phyloP scores from a whole-genome alignment of 2,888 invertebrate species.

The Drosophila paracracens region DNA sequence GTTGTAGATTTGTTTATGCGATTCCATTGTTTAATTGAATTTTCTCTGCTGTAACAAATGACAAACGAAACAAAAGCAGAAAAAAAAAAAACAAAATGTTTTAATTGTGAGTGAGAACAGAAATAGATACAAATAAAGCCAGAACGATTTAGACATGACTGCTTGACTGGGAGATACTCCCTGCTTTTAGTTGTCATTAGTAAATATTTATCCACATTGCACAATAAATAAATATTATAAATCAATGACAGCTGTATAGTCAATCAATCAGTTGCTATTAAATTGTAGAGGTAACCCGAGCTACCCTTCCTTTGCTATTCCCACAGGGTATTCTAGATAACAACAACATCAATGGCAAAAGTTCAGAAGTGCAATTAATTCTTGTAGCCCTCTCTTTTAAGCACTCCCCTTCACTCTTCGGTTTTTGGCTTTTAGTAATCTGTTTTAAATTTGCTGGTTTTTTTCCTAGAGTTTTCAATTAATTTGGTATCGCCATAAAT shows the following conservation, averaged over 20 bases:
- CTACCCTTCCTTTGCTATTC: not conserved
- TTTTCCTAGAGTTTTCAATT: constrained; percentile 36
- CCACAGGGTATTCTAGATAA: constrained; percentile 17
- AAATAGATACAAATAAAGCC: not conserved
- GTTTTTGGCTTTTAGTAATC: constrained; percentile 22
- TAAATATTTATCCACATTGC: not conserved
- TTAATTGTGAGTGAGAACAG: constrained; percentile 16
- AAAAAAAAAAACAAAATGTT: constrained; percentile 15
- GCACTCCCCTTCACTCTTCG: constrained; percentile 27
- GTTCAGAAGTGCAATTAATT: constrained; percentile 71
- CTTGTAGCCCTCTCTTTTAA: constrained; percentile 34
- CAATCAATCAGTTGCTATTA: not conserved
- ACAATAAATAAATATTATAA: not conserved
- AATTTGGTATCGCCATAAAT: constrained; percentile 48
- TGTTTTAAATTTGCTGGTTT: not conserved
- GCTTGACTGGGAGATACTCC: constrained; percentile 6
- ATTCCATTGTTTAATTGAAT: constrained; percentile 76
- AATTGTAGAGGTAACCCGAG: not conserved
- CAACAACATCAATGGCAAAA: constrained; percentile 23
- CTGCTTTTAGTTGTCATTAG: not conserved
- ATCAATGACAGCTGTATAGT: not conserved
- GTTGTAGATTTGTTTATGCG: constrained; percentile 68
- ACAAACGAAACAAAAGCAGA: constrained; percentile 9
- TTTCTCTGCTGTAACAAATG: constrained; percentile 59
- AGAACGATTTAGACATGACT: not conserved